Conservation (phyloP, 2,888 invertebrate genomes). For the Ditylenchus weischeri region DNA sequence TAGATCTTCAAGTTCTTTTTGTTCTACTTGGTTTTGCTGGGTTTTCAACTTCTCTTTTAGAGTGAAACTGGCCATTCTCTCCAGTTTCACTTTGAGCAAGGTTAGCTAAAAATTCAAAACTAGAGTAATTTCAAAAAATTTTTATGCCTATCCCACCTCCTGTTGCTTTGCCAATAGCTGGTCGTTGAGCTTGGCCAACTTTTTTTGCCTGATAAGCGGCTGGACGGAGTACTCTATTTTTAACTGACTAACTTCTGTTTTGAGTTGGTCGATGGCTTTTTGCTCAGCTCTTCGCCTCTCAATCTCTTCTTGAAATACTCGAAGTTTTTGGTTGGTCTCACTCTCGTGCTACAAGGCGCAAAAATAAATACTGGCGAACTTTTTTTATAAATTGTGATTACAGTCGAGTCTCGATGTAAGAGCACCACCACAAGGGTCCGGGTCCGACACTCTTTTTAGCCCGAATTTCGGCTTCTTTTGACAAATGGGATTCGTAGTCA, state of each 20-base stretch:
- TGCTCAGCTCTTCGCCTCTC: background rate
- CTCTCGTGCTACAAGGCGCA: constrained; percentile 20
- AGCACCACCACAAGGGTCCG: no score
- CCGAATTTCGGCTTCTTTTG: no score
- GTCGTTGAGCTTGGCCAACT: background rate
- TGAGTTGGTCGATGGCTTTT: background rate
- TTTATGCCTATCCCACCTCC: background rate
- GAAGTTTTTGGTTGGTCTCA: background rate
- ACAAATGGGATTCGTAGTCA: no score
- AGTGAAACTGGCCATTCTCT: background rate
- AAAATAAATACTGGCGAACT: constrained; percentile 14
- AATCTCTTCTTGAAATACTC: background rate
- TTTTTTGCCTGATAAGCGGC: background rate
- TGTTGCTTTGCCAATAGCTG: background rate
- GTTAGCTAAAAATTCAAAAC: background rate
- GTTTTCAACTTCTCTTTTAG: background rate
- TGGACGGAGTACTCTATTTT: constrained; percentile 6
- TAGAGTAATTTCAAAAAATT: background rate
- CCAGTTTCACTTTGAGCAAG: constrained; percentile 1
- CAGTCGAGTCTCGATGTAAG: no score
- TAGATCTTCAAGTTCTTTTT: background rate
- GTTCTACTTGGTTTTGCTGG: background rate
- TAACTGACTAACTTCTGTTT: constrained; percentile 7
- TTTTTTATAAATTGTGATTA: background rate
- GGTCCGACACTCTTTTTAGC: no score